Base-by-base conservation (phyloP, 2,888 invertebrate species). In the Drosophila quinaria region DNA sequence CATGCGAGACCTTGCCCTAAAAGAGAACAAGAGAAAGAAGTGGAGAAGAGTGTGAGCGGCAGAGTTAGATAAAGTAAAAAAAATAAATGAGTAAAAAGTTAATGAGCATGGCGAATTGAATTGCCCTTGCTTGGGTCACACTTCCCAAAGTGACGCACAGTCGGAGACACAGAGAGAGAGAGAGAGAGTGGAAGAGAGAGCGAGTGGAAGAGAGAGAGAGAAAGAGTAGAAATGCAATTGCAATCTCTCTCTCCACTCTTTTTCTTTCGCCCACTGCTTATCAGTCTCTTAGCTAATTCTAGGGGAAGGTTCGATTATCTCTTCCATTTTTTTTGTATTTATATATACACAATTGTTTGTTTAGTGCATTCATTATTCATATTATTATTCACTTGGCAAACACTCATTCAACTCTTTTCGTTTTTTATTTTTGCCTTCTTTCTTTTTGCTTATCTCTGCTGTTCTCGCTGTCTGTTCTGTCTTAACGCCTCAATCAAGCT, bases 1-100 rank as follows among this genome's bases (percentile, higher is more conserved):
- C 94, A 89, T 95, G 95, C 87, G 92, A 92, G 86, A 92, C 90
- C 91, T 91, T 91, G 78, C 86, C 90, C 92, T 92, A 44, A 39
- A 15, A 63, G 39, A 37, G 35, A 41, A 31, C 42, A 41, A 42
- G 15, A 25, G 35, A 15, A 8, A 29, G 29, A 31, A 25, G 44
- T 29, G 54, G n/a, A 42, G 44, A 46, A 22, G 22, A 61, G 51
- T 74, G 62, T 22, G 44, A 31, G 50, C 65, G 52, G 37, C 55
- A 51, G 64, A 39, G 70, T 63, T 31, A 54, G 39, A 69, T 31
- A 67, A 46, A 33, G 22, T 22, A 22, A 22, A 22, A 22, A 22
- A 54, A 41, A 4, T 22, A 50, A 19, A 56, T 15, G 56, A 46
- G 46, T 46, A 51, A 60, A 69, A 22, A 54, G 60, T 76, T 85